Percentiles rank a stretch among this genome's conserved stretches.
phyloP scores from a whole-genome alignment of 2,888 invertebrate genomes.

The Scrobipalpa atriplicella region DNA sequence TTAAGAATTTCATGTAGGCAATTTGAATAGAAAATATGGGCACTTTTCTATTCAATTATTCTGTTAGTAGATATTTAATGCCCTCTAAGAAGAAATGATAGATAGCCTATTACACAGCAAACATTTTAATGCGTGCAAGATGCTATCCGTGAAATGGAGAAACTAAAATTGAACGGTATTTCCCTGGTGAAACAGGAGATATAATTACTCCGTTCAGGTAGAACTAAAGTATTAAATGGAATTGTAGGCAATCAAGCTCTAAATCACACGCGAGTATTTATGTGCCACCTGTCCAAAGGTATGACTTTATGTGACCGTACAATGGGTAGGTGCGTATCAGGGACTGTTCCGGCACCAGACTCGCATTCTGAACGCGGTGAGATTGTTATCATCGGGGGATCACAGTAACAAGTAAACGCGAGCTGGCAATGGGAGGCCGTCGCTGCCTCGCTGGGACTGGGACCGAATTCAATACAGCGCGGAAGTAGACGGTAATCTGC shows the following conservation, averaged over 20 bases:
- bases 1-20: background rate
- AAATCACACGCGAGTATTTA: constrained; percentile 21
- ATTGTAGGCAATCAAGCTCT: constrained; percentile 20
- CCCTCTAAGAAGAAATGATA: background rate
- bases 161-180: background rate
- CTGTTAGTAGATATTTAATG: constrained; percentile 19
- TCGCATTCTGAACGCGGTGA: constrained; percentile 48
- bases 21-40: background rate
- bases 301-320: constrained; percentile 33
- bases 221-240: constrained; percentile 15
- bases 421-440: constrained; percentile 67
- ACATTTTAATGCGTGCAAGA: constrained; percentile 1
- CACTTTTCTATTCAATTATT: constrained; percentile 14
- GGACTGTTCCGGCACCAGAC: constrained; percentile 49
- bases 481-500: constrained; percentile 75
- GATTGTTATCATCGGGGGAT: constrained; percentile 75
- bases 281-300: constrained; percentile 23
- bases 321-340: constrained; percentile 37
- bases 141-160: constrained; percentile 8
- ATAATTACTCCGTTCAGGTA: constrained; percentile 8
- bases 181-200: background rate
- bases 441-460: constrained; percentile 28
- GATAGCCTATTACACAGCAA: background rate
- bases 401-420: constrained; percentile 76
- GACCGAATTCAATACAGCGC: constrained; percentile 76